These are phyloP conservation scores for Erpetoichthys calabaricus DNA, from an alignment of 2,797 vertebrate genomes.

Conservation along the genomic window DNA sequence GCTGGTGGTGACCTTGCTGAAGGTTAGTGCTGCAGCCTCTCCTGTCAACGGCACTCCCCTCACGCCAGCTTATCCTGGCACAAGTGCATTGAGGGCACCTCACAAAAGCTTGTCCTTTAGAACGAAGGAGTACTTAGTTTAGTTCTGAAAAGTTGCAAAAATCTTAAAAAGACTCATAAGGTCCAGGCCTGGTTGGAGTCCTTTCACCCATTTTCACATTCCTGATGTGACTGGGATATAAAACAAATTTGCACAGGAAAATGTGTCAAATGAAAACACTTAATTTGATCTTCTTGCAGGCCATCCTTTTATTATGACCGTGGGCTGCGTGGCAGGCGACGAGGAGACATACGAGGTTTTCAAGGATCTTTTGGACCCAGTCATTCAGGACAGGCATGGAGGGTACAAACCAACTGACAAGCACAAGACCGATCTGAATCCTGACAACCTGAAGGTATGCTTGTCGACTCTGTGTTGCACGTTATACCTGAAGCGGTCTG, in stretches of 20 bases:
- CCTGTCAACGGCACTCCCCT: no score
- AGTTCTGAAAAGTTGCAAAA: conserved; percentile 7
- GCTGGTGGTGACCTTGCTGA: conserved; percentile 28
- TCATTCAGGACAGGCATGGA: conserved; percentile 81
- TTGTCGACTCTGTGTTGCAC: not conserved
- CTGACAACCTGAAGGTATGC: conserved; percentile 69
- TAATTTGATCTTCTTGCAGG: conserved; percentile 44
- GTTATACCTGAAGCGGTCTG: no score
- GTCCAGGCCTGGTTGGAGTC: conserved; percentile 24
- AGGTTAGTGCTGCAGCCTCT: conserved; percentile 18
- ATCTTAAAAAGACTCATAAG: conserved; percentile 4
- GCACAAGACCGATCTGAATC: conserved; percentile 85
- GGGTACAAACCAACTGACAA: conserved; percentile 89
- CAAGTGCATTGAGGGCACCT: no score
- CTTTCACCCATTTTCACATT: conserved; percentile 9
- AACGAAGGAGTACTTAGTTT: conserved; percentile 7
- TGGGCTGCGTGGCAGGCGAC: conserved; percentile 85
- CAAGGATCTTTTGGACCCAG: conserved; percentile 72
- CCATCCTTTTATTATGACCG: conserved; percentile 89
- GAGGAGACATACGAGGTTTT: conserved; percentile 84
- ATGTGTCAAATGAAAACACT: no score
- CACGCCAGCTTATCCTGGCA: no score
- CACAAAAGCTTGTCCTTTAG: no score
- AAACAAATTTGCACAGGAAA: no score
- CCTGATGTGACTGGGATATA: no score